These are phyloP conservation scores for Apostichopus japonicus DNA, from an alignment of 35 echinoderm and acorn worm species.

Conservation along the genomic window DNA sequence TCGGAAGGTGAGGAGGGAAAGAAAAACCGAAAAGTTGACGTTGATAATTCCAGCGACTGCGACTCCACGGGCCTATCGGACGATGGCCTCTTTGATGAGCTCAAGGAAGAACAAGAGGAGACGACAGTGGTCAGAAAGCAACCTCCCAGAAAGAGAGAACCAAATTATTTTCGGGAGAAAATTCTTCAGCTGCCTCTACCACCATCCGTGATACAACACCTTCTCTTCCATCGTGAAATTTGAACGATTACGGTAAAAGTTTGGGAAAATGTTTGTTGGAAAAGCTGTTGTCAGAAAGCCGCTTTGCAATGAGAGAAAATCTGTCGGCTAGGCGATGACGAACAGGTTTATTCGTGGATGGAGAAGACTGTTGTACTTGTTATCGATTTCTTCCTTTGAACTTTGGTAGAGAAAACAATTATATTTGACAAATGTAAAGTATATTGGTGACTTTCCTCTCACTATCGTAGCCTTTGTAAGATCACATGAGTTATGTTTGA, in stretches of 20 bases:
- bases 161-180: conserved; percentile 82
- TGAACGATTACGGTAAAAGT: not conserved
- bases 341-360: too few relatives aligned
- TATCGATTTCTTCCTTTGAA: too few relatives aligned
- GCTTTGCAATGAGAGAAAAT: not conserved
- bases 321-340: not conserved
- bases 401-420: too few relatives aligned
- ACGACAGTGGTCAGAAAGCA: conserved; percentile 15
- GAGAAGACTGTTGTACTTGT: too few relatives aligned
- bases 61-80: conserved; percentile 67
- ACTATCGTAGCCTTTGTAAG: too few relatives aligned
- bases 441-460: too few relatives aligned
- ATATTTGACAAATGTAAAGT: too few relatives aligned
- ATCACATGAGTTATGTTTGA: too few relatives aligned
- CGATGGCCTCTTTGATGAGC: conserved; percentile 84
- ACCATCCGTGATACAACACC: conserved; percentile 69
- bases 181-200: conserved; percentile 84
- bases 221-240: conserved; percentile 81
- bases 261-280: not conserved
- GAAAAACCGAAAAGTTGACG: conserved; percentile 55
- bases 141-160: conserved; percentile 54
- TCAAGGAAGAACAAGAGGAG: conserved; percentile 79
- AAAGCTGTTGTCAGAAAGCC: not conserved
- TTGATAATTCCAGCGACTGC: conserved; percentile 51
- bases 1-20: conserved; percentile 29